Evolutionary conservation across 1,140 invertebrate genomes (phyloP).

Genomic region (Dryas iulia): DNA sequence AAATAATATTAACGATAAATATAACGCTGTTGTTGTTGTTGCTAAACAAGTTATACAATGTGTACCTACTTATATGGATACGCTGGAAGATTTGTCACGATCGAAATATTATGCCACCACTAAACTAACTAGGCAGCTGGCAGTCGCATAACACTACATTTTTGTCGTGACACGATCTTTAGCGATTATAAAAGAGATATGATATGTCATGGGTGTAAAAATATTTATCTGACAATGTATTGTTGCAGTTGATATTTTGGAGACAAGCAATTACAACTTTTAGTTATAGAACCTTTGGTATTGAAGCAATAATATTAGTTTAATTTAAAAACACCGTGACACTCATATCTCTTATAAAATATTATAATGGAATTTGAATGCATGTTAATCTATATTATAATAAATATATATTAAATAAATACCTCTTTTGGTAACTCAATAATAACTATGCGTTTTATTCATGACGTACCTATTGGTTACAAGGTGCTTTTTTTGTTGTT

Average conservation of each 20-base stretch:
- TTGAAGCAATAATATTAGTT: conserved; percentile 11
- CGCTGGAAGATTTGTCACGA: conserved; percentile 38
- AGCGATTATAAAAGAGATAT: conserved; percentile 45
- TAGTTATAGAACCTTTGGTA: conserved; percentile 5
- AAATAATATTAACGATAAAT: conserved; percentile 66
- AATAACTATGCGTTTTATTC: conserved; percentile 43
- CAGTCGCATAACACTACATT: conserved; percentile 16
- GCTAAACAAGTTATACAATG: conserved; percentile 73
- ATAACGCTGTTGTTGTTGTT: conserved; percentile 76
- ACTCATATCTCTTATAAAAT: conserved; percentile 64
- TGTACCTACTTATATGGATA: conserved; percentile 57
- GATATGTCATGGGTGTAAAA: conserved; percentile 37
- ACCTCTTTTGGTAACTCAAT: conserved; percentile 77
- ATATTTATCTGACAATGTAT: conserved; percentile 3
- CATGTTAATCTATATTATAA: conserved; percentile 77
- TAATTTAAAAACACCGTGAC: conserved; percentile 35
- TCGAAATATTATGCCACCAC: conserved; percentile 22
- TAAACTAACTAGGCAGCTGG: neutral
- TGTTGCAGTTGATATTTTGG: neutral
- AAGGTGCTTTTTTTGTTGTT: neutral
- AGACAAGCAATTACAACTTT: neutral
- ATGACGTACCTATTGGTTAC: neutral
- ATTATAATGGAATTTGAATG: conserved; percentile 77
- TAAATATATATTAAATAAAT: conserved; percentile 72
- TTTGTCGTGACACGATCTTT: conserved; percentile 48